phyloP scores from a whole-genome alignment of 2,888 invertebrate genomes.

The Leucophora obtusa region DNA sequence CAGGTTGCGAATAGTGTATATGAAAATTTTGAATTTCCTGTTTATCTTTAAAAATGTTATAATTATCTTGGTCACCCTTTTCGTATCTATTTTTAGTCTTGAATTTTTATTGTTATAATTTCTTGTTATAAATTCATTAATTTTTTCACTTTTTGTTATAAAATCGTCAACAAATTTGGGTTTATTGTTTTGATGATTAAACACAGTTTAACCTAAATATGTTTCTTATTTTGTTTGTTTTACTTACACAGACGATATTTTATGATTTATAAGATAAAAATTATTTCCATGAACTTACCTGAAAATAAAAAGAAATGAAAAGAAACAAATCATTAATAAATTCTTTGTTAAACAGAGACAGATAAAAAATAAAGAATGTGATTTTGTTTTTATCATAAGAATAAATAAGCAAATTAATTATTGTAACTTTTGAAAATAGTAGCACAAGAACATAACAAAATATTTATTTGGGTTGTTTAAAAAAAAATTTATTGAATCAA shows the following conservation, averaged over 20 bases:
- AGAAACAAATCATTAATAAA: constrained; percentile 32
- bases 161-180: neutral
- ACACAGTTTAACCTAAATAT: constrained; percentile 10
- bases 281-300: constrained; percentile 46
- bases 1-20: too few relatives aligned
- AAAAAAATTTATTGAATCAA: too few relatives aligned
- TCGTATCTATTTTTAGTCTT: neutral
- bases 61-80: neutral
- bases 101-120: neutral
- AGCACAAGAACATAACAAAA: too few relatives aligned
- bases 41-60: too few relatives aligned
- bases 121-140: neutral
- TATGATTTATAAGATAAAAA: neutral
- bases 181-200: constrained; percentile 31
- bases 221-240: neutral
- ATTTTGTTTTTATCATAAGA: too few relatives aligned
- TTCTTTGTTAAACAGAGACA: neutral
- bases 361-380: constrained; percentile 2
- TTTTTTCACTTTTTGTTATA: neutral
- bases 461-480: too few relatives aligned
- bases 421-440: too few relatives aligned
- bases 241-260: constrained; percentile 1
- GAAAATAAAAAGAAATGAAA: constrained; percentile 31
- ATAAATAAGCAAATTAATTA: too few relatives aligned
- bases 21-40: too few relatives aligned